Evolutionary conservation across 2,888 invertebrate genomes (phyloP).

Genomic region (Nebria brevicollis): DNA sequence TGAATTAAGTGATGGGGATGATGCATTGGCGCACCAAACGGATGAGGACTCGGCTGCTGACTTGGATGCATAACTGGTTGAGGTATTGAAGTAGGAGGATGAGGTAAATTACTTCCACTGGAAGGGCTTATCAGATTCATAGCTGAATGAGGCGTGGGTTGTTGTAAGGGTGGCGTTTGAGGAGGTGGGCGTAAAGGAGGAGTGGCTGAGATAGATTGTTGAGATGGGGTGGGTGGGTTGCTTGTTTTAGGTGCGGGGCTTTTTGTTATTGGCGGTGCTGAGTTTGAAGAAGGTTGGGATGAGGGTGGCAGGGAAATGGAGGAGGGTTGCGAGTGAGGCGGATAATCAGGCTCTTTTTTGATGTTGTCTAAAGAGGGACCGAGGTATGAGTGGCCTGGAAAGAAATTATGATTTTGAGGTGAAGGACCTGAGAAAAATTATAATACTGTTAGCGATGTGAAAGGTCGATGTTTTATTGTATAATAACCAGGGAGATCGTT

Average conservation of each 20-base stretch:
- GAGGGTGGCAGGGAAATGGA: slow-evolving; percentile 56
- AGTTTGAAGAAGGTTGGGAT: slow-evolving; percentile 48
- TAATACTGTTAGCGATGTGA: slow-evolving; percentile 25
- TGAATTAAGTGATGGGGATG: slow-evolving; percentile 81
- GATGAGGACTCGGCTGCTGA: slow-evolving; percentile 76
- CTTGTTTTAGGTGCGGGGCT: slow-evolving; percentile 58
- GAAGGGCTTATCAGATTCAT: slow-evolving; percentile 70
- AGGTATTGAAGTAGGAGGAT: slow-evolving; percentile 72
- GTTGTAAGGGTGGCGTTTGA: slow-evolving; percentile 64
- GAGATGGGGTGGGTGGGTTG: slow-evolving; percentile 50
- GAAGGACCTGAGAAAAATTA: slow-evolving; percentile 47
- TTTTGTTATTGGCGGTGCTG: slow-evolving; percentile 52
- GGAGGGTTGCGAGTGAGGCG: slow-evolving; percentile 60
- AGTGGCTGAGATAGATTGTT: slow-evolving; percentile 48
- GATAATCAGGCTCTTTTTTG: slow-evolving; percentile 77
- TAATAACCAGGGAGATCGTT: neutral
- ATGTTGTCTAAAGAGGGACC: slow-evolving; percentile 77
- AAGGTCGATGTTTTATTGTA: slow-evolving; percentile 22
- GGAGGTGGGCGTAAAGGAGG: slow-evolving; percentile 51
- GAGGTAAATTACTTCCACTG: slow-evolving; percentile 49
- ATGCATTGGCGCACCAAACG: slow-evolving; percentile 70
- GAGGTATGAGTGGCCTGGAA: slow-evolving; percentile 60
- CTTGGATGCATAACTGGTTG: slow-evolving; percentile 79
- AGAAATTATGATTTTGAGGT: slow-evolving; percentile 35
- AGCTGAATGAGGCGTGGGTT: slow-evolving; percentile 66